Evolutionary conservation across 2,888 invertebrate genomes (phyloP).

Genomic region (Lasius fuliginosus): DNA sequence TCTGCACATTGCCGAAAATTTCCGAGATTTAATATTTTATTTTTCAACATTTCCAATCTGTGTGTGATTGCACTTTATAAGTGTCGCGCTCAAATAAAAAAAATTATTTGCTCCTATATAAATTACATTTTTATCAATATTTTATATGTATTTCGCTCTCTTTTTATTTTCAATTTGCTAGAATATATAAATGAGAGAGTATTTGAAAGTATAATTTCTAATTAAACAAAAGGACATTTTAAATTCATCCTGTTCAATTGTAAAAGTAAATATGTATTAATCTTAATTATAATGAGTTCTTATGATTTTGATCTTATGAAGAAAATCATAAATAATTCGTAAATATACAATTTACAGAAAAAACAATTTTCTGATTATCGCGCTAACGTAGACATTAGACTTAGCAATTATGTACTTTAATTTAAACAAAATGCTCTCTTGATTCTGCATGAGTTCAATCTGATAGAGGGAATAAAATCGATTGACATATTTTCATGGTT

Average conservation of each 20-base stretch:
- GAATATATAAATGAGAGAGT: not conserved
- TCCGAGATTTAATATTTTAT: not conserved
- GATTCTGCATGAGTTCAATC: not conserved
- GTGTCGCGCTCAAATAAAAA: not conserved
- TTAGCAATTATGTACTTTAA: not conserved
- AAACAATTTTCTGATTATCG: not conserved
- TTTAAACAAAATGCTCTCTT: constrained; percentile 1
- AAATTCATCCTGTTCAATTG: not conserved
- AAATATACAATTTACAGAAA: not conserved
- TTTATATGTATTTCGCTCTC: not conserved
- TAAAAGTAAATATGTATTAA: not conserved
- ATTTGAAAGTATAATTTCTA: not conserved
- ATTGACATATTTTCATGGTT: not conserved
- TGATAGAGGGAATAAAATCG: not conserved
- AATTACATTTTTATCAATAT: not conserved
- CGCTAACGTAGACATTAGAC: not conserved
- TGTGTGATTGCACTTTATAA: not conserved
- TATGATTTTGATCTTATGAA: not conserved
- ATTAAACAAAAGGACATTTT: not conserved
- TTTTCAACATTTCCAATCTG: not conserved
- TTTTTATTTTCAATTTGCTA: not conserved
- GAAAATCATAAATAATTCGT: not conserved
- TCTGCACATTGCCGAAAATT: constrained; percentile 18
- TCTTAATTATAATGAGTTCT: not conserved
- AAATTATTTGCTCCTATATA: not conserved